Conservation (phyloP, 2,888 invertebrate species). For the Eristalis arbustorum region DNA sequence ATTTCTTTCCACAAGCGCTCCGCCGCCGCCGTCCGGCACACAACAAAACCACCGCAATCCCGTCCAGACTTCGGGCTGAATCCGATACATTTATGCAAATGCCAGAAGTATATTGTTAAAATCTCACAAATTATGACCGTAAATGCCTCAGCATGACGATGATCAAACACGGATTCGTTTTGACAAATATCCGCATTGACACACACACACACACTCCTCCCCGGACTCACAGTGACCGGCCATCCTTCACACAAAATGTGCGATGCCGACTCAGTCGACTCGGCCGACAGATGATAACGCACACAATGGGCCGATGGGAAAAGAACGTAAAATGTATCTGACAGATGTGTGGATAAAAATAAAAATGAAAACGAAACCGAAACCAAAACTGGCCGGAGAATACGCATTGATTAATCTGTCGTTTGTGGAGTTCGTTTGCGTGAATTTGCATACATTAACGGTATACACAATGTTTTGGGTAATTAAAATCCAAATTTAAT, state of each 20-base stretch:
- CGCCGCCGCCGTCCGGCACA: background rate
- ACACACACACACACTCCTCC: too few species aligned
- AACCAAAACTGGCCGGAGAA: background rate
- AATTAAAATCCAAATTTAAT: conserved; percentile 61
- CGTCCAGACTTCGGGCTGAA: background rate
- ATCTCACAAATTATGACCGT: conserved; percentile 43
- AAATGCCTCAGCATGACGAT: conserved; percentile 37
- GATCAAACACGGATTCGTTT: conserved; percentile 49
- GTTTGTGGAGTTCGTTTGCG: conserved; percentile 22
- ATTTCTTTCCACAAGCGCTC: conserved; percentile 2
- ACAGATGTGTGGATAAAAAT: background rate
- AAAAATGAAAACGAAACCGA: background rate
- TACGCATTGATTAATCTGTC: conserved; percentile 51
- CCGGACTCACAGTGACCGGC: background rate
- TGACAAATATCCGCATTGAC: conserved; percentile 58
- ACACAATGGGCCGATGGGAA: background rate
- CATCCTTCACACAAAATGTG: background rate
- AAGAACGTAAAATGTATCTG: conserved; percentile 9
- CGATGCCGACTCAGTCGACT: background rate
- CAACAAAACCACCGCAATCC: background rate
- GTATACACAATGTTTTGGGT: conserved; percentile 56
- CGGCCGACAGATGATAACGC: background rate
- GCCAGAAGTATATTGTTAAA: conserved; percentile 32
- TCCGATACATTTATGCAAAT: conserved; percentile 35
- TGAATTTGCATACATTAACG: conserved; percentile 61